A percentile compares a stretch with the other conserved stretches of the same genome.
phyloP scores from a whole-genome alignment of 2,797 vertebrate genomes.

The Erethizon dorsatum region DNA sequence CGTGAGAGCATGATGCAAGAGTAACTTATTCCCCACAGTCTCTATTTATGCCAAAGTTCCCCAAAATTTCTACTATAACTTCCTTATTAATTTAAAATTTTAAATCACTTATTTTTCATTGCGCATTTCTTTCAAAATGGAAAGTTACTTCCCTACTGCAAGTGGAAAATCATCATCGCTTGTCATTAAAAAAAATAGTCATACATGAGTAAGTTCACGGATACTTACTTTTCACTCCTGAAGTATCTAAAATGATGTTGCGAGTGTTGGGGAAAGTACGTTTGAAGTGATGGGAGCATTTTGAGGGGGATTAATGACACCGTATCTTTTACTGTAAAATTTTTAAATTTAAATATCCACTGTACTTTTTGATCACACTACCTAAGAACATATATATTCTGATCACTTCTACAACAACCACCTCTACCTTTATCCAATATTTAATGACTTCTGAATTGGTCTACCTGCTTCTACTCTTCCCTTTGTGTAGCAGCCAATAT shows the following conservation, averaged over 20 bases:
- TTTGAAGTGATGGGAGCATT: background rate
- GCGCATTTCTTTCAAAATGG: background rate
- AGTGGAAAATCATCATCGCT: background rate
- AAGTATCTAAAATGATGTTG: background rate
- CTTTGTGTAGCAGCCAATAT: background rate
- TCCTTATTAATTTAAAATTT: background rate
- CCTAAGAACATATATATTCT: background rate
- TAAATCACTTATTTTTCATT: background rate
- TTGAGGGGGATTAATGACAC: background rate
- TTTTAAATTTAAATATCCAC: background rate
- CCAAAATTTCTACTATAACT: background rate
- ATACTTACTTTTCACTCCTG: background rate
- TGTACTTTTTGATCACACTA: background rate
- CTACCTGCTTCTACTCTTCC: background rate
- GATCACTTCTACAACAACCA: background rate
- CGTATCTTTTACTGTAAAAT: background rate
- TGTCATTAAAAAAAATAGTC: background rate
- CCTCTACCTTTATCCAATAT: background rate
- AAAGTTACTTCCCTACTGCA: background rate
- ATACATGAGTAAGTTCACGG: background rate
- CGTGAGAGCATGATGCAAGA: rapidly evolving
- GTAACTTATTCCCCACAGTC: rapidly evolving
- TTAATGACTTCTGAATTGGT: background rate
- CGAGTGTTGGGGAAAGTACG: background rate
- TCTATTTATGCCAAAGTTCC: background rate